Evolutionary conservation across 2,797 vertebrate species (phyloP), one percentile per base, ranked within the genome.

Genomic region (Anabacerthia variegaticeps): DNA sequence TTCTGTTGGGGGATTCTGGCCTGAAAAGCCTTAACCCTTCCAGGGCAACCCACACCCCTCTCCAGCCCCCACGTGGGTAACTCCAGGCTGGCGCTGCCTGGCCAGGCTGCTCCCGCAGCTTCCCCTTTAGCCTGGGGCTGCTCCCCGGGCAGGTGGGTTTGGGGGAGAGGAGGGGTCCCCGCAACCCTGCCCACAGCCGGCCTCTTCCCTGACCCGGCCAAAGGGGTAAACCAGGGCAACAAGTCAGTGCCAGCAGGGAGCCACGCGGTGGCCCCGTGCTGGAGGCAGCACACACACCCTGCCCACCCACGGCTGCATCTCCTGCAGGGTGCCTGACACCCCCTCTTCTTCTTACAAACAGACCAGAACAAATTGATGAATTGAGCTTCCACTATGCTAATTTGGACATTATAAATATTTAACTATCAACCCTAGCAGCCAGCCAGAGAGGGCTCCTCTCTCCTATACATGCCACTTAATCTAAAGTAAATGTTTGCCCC

Each of bases 341-440:
- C 92, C 96, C 71, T 72, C 59, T 74, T 59, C 83, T 85, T 71
- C 93, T 84, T 95, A 96, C 97, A 97, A 97, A 95, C 96, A 97
- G 92, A 97, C 96, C 97, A 97, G 97, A 98, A 98, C 97, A 95
- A 98, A 98, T 98, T 98, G 98, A 98, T 98, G 97, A 98, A 98
- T 98, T 97, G 98, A 97, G 98, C 93, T 98, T 98, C 98, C 97
- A 97, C 97, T 98, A 98, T 98, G 98, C 98, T 98, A 98, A 98
- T 98, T 98, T 97, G 97, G 96, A 96, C 96, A 92, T 96, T 97
- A 98, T 98, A 98, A 98, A 98, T 98, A 98, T 98, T 98, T 98
- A 98, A 98, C 97, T 96, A 97, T 88, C 95, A 97, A 85, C 91
- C 92, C 93, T 96, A 97, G 96, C 97, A 98, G 98, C 96, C 97